phyloP scores from a whole-genome alignment of 2,797 vertebrate species.

The Vireo griseus region DNA sequence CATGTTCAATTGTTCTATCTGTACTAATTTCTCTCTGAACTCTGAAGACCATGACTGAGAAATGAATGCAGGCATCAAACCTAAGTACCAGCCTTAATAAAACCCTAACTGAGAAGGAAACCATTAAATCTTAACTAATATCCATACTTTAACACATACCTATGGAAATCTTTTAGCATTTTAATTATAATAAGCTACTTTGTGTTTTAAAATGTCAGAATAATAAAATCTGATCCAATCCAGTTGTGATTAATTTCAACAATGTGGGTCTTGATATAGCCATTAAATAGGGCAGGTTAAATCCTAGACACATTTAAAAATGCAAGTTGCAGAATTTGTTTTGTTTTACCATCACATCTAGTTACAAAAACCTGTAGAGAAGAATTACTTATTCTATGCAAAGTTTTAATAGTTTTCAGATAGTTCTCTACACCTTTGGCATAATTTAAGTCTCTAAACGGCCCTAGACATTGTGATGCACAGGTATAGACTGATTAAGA shows the following conservation, averaged over 20 bases:
- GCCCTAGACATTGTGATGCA: not conserved
- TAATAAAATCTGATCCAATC: not conserved
- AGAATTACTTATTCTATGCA: not conserved
- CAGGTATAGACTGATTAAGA: not conserved
- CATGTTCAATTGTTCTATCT: not conserved
- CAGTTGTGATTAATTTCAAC: not conserved
- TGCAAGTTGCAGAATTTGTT: not conserved
- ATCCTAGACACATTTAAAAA: not conserved
- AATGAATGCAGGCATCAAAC: not conserved
- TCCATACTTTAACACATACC: not conserved
- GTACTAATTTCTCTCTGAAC: not conserved
- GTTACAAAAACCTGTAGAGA: not conserved
- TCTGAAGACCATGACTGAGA: not conserved
- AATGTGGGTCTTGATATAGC: not conserved
- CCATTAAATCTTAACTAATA: not conserved
- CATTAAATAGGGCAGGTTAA: not conserved
- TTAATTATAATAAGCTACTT: not conserved
- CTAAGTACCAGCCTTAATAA: not conserved
- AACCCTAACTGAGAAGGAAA: not conserved
- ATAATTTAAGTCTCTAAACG: not conserved
- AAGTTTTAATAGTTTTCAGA: not conserved
- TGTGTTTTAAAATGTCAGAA: not conserved
- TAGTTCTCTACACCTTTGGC: not conserved
- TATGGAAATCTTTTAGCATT: not conserved
- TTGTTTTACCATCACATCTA: not conserved